Evolutionary conservation across 2,797 vertebrate genomes (phyloP).

Genomic region (Intellagama lesueurii): DNA sequence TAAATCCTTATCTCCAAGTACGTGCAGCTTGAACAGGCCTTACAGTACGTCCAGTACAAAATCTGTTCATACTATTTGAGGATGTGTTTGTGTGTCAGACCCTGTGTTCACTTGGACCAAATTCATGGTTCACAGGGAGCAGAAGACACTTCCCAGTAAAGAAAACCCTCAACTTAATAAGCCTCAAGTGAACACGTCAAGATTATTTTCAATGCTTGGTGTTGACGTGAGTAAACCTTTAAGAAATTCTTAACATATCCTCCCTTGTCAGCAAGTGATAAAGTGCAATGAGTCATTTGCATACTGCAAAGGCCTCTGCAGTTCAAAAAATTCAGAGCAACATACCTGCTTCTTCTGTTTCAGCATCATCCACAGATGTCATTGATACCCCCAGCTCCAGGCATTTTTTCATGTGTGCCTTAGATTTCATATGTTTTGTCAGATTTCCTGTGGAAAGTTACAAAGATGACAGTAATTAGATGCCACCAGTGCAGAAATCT

Average conservation of each 20-base stretch:
- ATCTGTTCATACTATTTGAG: slow-evolving; percentile 5
- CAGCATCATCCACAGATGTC: slow-evolving; percentile 92
- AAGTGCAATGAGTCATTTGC: slow-evolving; percentile 62
- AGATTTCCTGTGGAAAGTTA: slow-evolving; percentile 87
- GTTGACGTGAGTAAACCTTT: not conserved
- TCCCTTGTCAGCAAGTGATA: slow-evolving; percentile 44
- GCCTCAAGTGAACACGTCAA: slow-evolving; percentile 25
- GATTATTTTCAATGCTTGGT: slow-evolving; percentile 47
- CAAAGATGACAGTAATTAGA: slow-evolving; percentile 57
- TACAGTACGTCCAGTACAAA: not conserved
- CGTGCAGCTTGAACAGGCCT: not conserved
- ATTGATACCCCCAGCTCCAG: slow-evolving; percentile 96
- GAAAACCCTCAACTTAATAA: not conserved
- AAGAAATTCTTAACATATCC: slow-evolving; percentile 48
- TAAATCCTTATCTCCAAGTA: not conserved
- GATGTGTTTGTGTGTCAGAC: not conserved
- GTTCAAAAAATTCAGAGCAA: slow-evolving; percentile 58
- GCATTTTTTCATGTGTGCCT: slow-evolving; percentile 99
- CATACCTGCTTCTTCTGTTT: slow-evolving; percentile 93
- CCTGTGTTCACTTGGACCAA: not conserved
- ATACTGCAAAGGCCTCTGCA: slow-evolving; percentile 42
- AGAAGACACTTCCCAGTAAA: not conserved
- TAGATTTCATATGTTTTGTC: slow-evolving; percentile 99
- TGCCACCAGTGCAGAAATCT: slow-evolving; percentile 38
- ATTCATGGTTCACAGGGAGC: not conserved